A percentile compares a stretch with the other conserved stretches of the same genome.
Evolutionary conservation across 1,140 invertebrate genomes (phyloP).

Genomic region (Bombus fervidus): DNA sequence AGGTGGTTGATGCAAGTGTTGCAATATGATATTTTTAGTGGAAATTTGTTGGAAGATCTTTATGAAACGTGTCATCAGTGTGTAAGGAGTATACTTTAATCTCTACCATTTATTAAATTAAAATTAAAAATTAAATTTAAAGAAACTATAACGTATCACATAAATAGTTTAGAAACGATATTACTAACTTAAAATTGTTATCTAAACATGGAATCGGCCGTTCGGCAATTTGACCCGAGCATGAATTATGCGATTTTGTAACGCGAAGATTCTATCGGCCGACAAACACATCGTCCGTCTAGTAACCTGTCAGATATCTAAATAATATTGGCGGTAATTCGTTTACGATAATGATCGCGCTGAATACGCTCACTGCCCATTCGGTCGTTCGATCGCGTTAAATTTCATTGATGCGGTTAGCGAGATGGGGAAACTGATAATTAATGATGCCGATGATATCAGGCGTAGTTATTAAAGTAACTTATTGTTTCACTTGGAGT

Average conservation of each 20-base stretch:
- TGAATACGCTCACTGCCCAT: background rate
- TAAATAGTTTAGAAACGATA: background rate
- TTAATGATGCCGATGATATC: constrained; percentile 48
- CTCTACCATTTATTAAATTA: too few species aligned
- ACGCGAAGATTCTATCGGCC: constrained; percentile 27
- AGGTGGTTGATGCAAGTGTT: background rate
- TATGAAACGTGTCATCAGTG: background rate
- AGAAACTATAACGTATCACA: background rate
- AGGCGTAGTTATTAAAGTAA: constrained; percentile 26
- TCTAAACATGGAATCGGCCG: background rate
- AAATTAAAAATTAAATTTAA: background rate
- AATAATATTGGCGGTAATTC: constrained; percentile 49
- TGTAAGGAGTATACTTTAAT: too few species aligned
- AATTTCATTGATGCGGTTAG: constrained; percentile 46
- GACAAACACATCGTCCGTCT: constrained; percentile 10
- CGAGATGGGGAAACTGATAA: constrained; percentile 44
- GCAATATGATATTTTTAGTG: background rate
- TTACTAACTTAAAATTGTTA: background rate
- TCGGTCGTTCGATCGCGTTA: constrained; percentile 24
- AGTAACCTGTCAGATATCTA: constrained; percentile 40
- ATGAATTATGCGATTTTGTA: constrained; percentile 33
- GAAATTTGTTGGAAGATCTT: too few species aligned
- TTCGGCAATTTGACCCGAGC: background rate
- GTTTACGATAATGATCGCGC: constrained; percentile 39
- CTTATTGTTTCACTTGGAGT: constrained; percentile 31